Evolutionary conservation across 2,113 vertebrate species (phyloP).

Genomic region (Phycodurus eques): DNA sequence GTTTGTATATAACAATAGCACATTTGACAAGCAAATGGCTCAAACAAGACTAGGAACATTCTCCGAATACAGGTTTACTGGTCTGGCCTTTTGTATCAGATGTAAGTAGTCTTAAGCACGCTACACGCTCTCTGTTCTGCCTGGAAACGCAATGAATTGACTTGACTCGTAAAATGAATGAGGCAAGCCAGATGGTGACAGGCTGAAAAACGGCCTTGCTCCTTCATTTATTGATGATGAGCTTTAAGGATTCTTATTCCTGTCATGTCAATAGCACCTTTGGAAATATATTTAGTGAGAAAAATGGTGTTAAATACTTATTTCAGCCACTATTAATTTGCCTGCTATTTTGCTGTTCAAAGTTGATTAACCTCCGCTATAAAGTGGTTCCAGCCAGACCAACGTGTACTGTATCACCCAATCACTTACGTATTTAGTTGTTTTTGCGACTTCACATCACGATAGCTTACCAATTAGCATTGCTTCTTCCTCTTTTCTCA

Average conservation of each 20-base stretch:
- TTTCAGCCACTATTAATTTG: no score
- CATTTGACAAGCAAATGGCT: neutral
- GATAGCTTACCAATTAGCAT: no score
- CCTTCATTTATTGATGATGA: conserved; percentile 19
- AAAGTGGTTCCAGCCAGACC: no score
- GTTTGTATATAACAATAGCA: neutral
- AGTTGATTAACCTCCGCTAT: no score
- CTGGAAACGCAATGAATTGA: conserved; percentile 32
- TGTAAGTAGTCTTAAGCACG: conserved; percentile 28
- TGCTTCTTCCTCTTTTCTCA: no score
- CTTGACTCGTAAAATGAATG: conserved; percentile 43
- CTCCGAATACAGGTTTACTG: conserved; percentile 7
- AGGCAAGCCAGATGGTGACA: conserved; percentile 40
- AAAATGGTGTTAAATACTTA: no score
- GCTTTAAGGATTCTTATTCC: conserved; percentile 19
- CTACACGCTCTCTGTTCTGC: conserved; percentile 16
- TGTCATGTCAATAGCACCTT: no score
- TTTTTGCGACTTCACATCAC: no score
- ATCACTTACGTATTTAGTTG: no score
- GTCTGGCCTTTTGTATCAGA: conserved; percentile 24
- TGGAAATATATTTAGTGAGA: no score
- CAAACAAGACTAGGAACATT: neutral
- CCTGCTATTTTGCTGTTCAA: no score
- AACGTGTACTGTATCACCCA: no score
- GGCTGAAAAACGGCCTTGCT: conserved; percentile 12